Conservation (phyloP, 2,888 invertebrate species). For the Troilus luridus region DNA sequence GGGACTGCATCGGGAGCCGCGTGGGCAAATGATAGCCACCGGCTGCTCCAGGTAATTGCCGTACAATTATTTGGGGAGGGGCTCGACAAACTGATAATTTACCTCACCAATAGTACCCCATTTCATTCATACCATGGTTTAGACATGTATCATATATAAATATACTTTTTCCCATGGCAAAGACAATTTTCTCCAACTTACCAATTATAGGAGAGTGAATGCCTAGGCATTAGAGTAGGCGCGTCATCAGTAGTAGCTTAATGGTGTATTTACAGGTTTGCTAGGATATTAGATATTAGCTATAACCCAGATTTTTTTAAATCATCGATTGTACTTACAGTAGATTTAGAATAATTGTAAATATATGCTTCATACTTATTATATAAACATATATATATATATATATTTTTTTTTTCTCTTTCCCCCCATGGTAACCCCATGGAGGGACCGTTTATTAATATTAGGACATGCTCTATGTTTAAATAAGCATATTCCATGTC, state of each 20-base stretch:
- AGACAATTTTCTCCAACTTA: not conserved
- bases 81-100: constrained; percentile 25
- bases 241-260: not conserved
- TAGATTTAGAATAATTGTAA: too few species aligned
- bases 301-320: too few species aligned
- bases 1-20: not conserved
- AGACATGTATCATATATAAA: not conserved
- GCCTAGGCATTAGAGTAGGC: not conserved
- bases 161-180: not conserved
- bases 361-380: too few species aligned
- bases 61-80: not conserved
- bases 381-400: too few species aligned
- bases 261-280: not conserved
- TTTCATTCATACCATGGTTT: constrained; percentile 31
- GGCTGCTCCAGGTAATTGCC: not conserved
- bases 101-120: not conserved
- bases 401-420: too few species aligned
- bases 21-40: constrained; percentile 43
- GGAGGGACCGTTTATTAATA: too few species aligned
- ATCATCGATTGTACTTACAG: too few species aligned
- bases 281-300: not conserved
- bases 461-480: too few species aligned
- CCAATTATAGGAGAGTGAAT: not conserved
- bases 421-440: too few species aligned
- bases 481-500: too few species aligned